A percentile compares a stretch with the other conserved stretches of the same genome.
Evolutionary conservation across 2,888 invertebrate genomes (phyloP).

Genomic region (Phania funesta): DNA sequence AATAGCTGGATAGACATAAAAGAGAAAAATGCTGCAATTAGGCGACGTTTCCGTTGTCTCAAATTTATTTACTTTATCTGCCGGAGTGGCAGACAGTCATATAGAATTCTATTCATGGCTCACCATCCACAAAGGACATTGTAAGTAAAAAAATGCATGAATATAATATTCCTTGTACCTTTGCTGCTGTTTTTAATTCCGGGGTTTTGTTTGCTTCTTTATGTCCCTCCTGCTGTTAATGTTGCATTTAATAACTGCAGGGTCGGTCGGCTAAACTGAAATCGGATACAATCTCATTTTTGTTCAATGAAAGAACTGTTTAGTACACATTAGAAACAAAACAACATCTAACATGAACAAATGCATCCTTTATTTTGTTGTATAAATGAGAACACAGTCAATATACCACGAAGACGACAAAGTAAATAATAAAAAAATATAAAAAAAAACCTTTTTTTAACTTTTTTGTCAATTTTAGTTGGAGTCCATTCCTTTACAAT

Average conservation of each 20-base stretch:
- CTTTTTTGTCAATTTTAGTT: not conserved
- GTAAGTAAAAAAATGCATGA: not conserved
- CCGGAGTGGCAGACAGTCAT: not conserved
- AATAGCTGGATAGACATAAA: not conserved
- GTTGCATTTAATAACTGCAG: not conserved
- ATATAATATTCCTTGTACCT: not conserved
- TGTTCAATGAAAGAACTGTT: not conserved
- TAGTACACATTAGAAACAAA: not conserved
- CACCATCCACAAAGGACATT: too few relatives aligned
- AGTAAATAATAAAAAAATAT: too few relatives aligned
- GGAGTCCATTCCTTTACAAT: not conserved
- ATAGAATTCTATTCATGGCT: not conserved
- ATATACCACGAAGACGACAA: not conserved
- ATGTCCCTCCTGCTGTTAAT: slow-evolving; percentile 1
- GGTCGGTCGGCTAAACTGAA: not conserved
- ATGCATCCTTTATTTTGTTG: slow-evolving; percentile 10
- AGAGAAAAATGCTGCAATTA: not conserved
- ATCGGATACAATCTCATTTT: slow-evolving; percentile 18
- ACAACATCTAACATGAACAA: not conserved
- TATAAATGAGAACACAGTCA: slow-evolving; percentile 1
- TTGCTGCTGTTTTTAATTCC: slow-evolving; percentile 7
- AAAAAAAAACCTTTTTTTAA: not conserved
- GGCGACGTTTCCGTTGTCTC: not conserved
- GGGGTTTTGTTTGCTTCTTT: slow-evolving; percentile 30
- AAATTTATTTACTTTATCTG: not conserved